Percentiles rank a stretch among this genome's conserved stretches.
phyloP scores from a whole-genome alignment of 2,888 invertebrate species.

The Leistus spinibarbis region DNA sequence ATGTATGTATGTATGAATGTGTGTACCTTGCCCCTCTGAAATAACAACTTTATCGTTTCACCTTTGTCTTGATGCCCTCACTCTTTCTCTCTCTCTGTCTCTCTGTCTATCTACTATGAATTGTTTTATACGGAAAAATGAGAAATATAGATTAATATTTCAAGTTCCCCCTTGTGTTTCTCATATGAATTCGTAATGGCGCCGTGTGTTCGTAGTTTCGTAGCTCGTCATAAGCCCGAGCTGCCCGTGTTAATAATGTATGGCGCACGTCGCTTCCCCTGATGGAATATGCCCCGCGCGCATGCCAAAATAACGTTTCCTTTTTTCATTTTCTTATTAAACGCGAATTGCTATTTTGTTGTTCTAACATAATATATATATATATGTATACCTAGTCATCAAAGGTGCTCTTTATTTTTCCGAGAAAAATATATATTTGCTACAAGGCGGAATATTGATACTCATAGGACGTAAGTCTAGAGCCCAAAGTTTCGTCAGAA shows the following conservation, averaged over 20 bases:
- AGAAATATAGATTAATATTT: slow-evolving; percentile 60
- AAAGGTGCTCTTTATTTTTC: background rate
- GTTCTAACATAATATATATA: background rate
- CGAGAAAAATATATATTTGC: background rate
- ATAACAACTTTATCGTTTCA: slow-evolving; percentile 13
- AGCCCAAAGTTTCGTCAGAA: no score
- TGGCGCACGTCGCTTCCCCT: slow-evolving; percentile 52
- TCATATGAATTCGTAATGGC: slow-evolving; percentile 58
- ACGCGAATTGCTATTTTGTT: slow-evolving; percentile 14
- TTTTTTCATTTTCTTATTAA: slow-evolving; percentile 27
- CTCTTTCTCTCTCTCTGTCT: background rate
- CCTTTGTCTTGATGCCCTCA: background rate
- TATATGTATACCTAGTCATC: no score
- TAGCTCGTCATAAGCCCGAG: slow-evolving; percentile 51
- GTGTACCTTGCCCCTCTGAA: background rate
- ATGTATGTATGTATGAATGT: background rate
- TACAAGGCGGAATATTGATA: no score
- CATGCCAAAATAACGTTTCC: slow-evolving; percentile 22
- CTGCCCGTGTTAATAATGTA: slow-evolving; percentile 62
- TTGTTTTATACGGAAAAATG: slow-evolving; percentile 53
- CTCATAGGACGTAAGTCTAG: no score
- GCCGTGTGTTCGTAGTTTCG: slow-evolving; percentile 42
- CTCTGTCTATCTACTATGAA: slow-evolving; percentile 45
- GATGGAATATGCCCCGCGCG: slow-evolving; percentile 44
- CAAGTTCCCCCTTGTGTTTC: slow-evolving; percentile 57